Conservation (phyloP, 23 tunicate species). For the Trididemnum miniatum region DNA sequence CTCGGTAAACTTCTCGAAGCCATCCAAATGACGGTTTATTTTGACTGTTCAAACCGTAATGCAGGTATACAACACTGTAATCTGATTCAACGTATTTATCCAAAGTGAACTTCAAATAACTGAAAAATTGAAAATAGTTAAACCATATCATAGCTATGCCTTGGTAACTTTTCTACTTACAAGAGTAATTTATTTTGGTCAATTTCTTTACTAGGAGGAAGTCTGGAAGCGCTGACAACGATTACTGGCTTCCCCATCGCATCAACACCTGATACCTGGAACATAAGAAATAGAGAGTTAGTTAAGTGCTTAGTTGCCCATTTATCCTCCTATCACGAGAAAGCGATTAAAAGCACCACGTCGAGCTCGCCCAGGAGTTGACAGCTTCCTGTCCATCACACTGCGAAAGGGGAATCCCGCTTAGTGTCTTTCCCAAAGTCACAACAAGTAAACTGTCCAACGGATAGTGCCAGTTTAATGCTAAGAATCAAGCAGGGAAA, state of each 20-base stretch:
- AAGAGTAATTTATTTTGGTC: constrained; percentile 76
- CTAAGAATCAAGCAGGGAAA: too few species aligned
- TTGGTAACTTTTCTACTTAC: constrained; percentile 24
- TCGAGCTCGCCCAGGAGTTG: too few species aligned
- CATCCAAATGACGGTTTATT: constrained; percentile 86
- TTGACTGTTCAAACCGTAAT: constrained; percentile 82
- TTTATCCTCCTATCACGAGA: too few species aligned
- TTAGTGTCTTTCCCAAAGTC: too few species aligned
- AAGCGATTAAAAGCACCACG: neutral
- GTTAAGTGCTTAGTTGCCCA: too few species aligned
- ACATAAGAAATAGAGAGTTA: neutral
- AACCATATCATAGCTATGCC: too few species aligned
- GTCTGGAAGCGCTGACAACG: constrained; percentile 79
- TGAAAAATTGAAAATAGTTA: too few species aligned
- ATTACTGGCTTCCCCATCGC: constrained; percentile 81
- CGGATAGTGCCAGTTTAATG: too few species aligned
- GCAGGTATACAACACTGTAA: constrained; percentile 83
- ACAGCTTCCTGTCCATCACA: too few species aligned
- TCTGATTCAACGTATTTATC: constrained; percentile 95
- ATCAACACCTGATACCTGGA: constrained; percentile 90
- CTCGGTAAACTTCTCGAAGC: constrained; percentile 73
- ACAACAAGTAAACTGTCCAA: too few species aligned
- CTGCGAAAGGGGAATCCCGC: too few species aligned
- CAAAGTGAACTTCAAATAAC: constrained; percentile 80
- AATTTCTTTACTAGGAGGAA: constrained; percentile 73